Conservation (phyloP, 2,888 invertebrate species). For the Argynnis bischoffii region DNA sequence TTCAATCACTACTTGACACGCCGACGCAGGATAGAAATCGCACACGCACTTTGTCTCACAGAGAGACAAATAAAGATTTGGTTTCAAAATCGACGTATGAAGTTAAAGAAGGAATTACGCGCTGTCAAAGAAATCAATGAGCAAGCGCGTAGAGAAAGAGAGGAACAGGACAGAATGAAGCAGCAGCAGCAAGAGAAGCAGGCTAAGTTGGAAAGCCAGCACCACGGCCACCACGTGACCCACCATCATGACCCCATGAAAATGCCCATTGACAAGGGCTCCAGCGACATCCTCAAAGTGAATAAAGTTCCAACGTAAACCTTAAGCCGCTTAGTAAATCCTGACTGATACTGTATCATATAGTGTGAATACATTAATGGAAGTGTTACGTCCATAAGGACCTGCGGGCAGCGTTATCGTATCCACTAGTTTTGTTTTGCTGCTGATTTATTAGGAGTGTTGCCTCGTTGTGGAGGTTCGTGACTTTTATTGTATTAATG, state of each 20-base stretch:
- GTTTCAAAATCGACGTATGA: slow-evolving; percentile 99
- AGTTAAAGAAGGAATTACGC: slow-evolving; percentile 96
- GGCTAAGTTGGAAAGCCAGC: slow-evolving; percentile 88
- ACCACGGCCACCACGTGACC: slow-evolving; percentile 87
- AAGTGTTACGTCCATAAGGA: slow-evolving; percentile 77
- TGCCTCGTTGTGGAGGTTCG: slow-evolving; percentile 68
- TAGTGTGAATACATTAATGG: slow-evolving; percentile 76
- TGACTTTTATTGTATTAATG: slow-evolving; percentile 74
- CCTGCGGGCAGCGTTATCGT: slow-evolving; percentile 72
- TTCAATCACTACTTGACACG: slow-evolving; percentile 98
- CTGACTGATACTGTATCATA: slow-evolving; percentile 81
- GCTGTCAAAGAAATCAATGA: slow-evolving; percentile 98
- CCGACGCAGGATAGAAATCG: slow-evolving; percentile 97
- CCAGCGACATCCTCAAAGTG: slow-evolving; percentile 89
- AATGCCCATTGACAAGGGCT: slow-evolving; percentile 88
- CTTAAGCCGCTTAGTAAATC: slow-evolving; percentile 61
- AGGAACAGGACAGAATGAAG: slow-evolving; percentile 95
- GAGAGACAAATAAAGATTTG: slow-evolving; percentile 98
- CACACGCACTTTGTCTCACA: slow-evolving; percentile 96
- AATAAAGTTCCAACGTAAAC: slow-evolving; percentile 90
- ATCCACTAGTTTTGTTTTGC: slow-evolving; percentile 80
- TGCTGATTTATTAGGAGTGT: slow-evolving; percentile 59
- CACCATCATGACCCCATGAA: slow-evolving; percentile 89
- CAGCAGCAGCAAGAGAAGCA: slow-evolving; percentile 94
- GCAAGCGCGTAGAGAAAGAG: slow-evolving; percentile 94